These are phyloP conservation scores for Procambarus virginalis DNA, from an alignment of 1,140 invertebrate genomes.

Conservation along the genomic window DNA sequence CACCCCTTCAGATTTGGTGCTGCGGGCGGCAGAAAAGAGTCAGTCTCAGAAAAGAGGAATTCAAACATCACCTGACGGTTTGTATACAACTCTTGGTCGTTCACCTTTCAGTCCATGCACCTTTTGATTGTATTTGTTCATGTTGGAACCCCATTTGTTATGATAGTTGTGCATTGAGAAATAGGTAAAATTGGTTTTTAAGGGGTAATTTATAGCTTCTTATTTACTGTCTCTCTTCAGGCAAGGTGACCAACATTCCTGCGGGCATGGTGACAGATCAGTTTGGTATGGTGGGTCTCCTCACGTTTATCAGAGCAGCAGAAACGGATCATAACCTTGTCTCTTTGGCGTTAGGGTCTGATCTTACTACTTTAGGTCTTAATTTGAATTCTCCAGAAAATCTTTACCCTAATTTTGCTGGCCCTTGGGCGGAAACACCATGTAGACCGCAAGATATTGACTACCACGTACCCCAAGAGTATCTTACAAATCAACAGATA, in stretches of 20 bases:
- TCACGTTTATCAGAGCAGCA: slow-evolving; percentile 97
- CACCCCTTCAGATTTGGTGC: slow-evolving; percentile 50
- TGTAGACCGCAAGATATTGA: slow-evolving; percentile 99
- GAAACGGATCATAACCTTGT: slow-evolving; percentile 97
- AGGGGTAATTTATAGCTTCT: background rate
- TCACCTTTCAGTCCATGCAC: no score
- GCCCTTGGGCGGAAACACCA: slow-evolving; percentile 97
- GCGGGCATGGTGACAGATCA: slow-evolving; percentile 98
- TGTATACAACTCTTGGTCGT: slow-evolving; percentile 65
- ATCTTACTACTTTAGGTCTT: slow-evolving; percentile 96
- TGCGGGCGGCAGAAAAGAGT: slow-evolving; percentile 52
- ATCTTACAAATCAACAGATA: slow-evolving; percentile 90
- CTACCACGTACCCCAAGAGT: slow-evolving; percentile 98
- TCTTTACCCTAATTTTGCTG: slow-evolving; percentile 96
- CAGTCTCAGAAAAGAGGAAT: slow-evolving; percentile 74
- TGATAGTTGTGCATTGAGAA: background rate
- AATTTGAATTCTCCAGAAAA: slow-evolving; percentile 98
- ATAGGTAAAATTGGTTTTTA: slow-evolving; percentile 8
- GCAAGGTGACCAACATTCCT: slow-evolving; percentile 97
- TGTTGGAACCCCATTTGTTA: background rate
- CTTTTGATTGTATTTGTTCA: background rate
- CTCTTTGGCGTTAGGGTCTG: slow-evolving; percentile 95
- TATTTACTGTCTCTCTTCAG: slow-evolving; percentile 75
- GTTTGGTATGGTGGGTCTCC: slow-evolving; percentile 97
- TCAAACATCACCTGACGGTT: slow-evolving; percentile 94